phyloP scores from a whole-genome alignment of 2,797 vertebrate genomes.

The Thalassophryne amazonica region DNA sequence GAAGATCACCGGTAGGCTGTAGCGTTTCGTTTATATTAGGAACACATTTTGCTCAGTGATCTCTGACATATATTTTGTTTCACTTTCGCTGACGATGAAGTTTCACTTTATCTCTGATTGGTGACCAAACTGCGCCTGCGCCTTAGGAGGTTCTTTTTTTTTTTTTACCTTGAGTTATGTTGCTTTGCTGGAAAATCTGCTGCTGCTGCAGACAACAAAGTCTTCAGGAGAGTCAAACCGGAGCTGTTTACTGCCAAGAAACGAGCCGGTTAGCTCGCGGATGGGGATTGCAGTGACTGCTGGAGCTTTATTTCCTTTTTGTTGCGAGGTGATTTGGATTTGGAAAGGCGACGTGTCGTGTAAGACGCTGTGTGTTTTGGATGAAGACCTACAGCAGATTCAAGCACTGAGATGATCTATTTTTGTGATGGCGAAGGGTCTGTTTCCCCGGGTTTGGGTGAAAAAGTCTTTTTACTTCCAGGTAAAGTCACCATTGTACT shows the following conservation, averaged over 20 bases:
- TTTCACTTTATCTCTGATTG: not conserved
- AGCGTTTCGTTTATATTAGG: no score
- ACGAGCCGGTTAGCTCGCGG: no score
- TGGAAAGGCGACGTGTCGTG: not conserved
- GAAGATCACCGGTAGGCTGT: no score
- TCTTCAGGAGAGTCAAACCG: slow-evolving; percentile 23
- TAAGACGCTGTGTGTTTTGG: slow-evolving; percentile 27
- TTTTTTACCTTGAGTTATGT: slow-evolving; percentile 42
- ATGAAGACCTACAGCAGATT: slow-evolving; percentile 60
- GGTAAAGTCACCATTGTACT: slow-evolving; percentile 65
- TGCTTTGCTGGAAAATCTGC: slow-evolving; percentile 39
- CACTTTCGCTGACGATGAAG: not conserved
- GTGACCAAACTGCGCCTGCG: slow-evolving; percentile 48
- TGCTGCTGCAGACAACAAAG: slow-evolving; percentile 40
- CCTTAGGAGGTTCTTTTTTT: slow-evolving; percentile 12
- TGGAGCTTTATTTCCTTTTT: no score
- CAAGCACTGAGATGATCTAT: slow-evolving; percentile 85
- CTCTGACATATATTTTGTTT: no score
- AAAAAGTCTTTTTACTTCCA: slow-evolving; percentile 86
- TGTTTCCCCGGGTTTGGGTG: slow-evolving; percentile 89
- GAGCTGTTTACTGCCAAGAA: not conserved
- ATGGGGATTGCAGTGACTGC: no score
- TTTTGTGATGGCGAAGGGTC: slow-evolving; percentile 88
- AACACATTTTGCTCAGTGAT: no score
- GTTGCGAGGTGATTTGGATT: no score